Evolutionary conservation across 2,113 vertebrate genomes (phyloP).

Genomic region (Campylorhamphus procurvoides): DNA sequence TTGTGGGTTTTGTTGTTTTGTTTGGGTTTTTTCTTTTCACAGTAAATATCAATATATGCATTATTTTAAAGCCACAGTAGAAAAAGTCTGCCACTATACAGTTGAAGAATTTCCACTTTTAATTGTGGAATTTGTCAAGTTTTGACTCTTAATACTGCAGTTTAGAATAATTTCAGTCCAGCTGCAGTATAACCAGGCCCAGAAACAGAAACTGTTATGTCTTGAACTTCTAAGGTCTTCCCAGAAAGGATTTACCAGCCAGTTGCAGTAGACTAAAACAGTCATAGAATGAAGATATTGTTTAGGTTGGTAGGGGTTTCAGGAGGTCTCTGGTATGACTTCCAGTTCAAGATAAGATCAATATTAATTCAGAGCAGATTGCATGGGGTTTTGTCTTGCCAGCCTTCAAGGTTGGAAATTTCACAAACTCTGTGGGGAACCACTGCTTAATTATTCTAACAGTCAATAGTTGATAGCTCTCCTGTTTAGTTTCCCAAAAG

Average conservation of each 20-base stretch:
- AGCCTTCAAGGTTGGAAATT: background rate
- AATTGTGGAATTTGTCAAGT: background rate
- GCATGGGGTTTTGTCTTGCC: background rate
- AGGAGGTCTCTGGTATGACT: background rate
- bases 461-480: background rate
- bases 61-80: background rate
- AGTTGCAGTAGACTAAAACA: background rate
- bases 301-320: background rate
- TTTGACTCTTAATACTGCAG: background rate
- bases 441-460: background rate
- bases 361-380: background rate
- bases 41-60: background rate
- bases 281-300: background rate
- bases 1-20: background rate
- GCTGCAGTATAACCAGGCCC: background rate
- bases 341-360: background rate
- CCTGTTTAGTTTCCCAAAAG: background rate
- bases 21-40: background rate
- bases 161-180: background rate
- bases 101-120: background rate
- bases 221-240: background rate
- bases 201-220: background rate
- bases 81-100: background rate
- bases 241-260: background rate
- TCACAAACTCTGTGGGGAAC: background rate